These are phyloP conservation scores for Trachops cirrhosus DNA, from an alignment of 2,797 vertebrate species.

Conservation along the genomic window DNA sequence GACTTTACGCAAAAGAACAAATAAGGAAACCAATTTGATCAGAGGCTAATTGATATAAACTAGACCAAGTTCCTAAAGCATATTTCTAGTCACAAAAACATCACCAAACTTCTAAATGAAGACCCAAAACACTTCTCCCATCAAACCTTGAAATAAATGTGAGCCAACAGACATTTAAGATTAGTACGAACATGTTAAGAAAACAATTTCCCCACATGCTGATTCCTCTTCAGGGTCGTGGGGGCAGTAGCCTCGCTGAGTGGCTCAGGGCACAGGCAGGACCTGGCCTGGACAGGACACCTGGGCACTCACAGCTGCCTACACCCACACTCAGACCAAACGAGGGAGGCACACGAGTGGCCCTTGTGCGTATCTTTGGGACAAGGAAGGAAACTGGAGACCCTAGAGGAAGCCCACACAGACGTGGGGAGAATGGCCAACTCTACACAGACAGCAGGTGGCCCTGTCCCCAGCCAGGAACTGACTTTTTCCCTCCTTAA, in stretches of 20 bases:
- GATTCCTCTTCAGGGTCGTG: neutral
- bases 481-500: no score
- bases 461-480: neutral
- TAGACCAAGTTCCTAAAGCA: neutral
- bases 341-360: neutral
- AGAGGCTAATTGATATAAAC: neutral
- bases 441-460: neutral
- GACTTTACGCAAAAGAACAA: neutral
- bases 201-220: neutral
- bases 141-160: neutral
- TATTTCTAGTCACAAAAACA: neutral
- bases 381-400: neutral
- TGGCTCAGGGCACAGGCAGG: neutral
- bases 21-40: neutral
- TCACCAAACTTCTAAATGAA: neutral
- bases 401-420: neutral
- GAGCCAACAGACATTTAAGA: neutral
- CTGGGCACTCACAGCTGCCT: neutral
- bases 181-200: neutral
- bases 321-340: neutral
- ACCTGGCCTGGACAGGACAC: neutral
- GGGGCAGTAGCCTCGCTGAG: neutral
- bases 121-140: neutral
- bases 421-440: neutral
- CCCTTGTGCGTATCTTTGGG: neutral